Base-by-base conservation (phyloP, 1,140 invertebrate species). In the Pissodes strobi region DNA sequence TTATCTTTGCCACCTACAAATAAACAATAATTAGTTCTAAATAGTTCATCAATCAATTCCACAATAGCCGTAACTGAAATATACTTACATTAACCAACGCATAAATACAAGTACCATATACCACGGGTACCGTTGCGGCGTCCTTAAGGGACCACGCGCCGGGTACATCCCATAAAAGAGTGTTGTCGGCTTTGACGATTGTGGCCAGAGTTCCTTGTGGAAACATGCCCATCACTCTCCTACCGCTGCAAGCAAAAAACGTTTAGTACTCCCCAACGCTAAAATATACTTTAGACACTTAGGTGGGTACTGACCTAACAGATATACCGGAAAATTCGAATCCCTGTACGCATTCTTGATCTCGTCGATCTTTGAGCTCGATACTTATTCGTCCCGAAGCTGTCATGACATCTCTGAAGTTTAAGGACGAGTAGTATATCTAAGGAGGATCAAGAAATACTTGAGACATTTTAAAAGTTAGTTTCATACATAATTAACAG, bases 121-220 rank as follows among this genome's bases (percentile, higher is more conserved):
- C 90, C 1, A 89, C 88, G 2, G 94, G 94, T 0, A 97, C 84
- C 0, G 93, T 93, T 0, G 92, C 91, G 1, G 94, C 95, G 39
- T 97, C 90, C 72, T 91, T 87, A 17, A 97, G 78, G 0, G 60
- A 85, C 94, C 94, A 97, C 3, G 85, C 71, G 0, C 91, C 84
- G 2, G 95, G 95, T 15, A 97, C 82, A 1, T 85, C 73, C 92
- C 92, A 96, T 12, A 86, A 69, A 1, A 92, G 82, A 5, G 79
- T 72, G 25, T 79, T 78, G 72, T 92, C 86, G 5, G 81, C 80
- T 39, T 83, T 43, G 1, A 87, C 73, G 46, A 86, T 64, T 30
- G 89, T 90, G 0, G 87, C 73, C 51, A 91, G 75, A 2, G 82
- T 84, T 45, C 82, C 81, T 52, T 79, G 82, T 0, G 69, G 63